Percentiles rank a stretch among this genome's conserved stretches.
Evolutionary conservation across 2,797 vertebrate species (phyloP).

Genomic region (Selene dorsalis): DNA sequence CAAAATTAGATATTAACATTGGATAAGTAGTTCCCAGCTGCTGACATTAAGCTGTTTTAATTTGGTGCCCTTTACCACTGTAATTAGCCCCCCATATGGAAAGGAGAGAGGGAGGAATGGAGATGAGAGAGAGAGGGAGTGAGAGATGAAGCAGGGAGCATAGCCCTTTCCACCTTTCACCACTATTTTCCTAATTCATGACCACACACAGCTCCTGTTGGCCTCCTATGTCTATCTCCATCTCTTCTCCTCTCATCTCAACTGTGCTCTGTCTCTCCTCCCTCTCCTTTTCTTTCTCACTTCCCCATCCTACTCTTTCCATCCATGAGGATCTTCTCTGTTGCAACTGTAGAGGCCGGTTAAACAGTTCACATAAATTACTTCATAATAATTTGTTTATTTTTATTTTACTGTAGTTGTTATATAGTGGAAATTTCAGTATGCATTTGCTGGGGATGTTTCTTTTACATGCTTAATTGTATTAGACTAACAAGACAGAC

Average conservation of each 20-base stretch:
- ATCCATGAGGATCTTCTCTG: constrained; percentile 33
- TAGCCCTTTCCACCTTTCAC: constrained; percentile 57
- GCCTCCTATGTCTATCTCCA: constrained; percentile 40
- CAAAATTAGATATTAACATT: constrained; percentile 62
- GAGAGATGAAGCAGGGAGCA: constrained; percentile 37
- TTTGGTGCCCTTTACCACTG: constrained; percentile 85
- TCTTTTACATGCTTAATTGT: not conserved
- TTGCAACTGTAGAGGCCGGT: constrained; percentile 51
- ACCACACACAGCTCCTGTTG: constrained; percentile 71
- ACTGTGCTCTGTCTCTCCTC: constrained; percentile 26
- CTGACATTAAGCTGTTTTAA: constrained; percentile 86
- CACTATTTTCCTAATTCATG: constrained; percentile 73
- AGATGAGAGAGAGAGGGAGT: constrained; percentile 36
- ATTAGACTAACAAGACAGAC: not conserved
- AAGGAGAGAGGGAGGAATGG: constrained; percentile 32
- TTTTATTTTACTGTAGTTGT: not conserved
- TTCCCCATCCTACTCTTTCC: constrained; percentile 26
- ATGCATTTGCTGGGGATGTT: not conserved
- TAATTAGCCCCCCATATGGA: constrained; percentile 81
- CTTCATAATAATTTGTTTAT: constrained; percentile 16
- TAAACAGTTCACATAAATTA: constrained; percentile 33
- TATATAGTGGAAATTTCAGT: not conserved
- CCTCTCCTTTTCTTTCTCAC: constrained; percentile 31
- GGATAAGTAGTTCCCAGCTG: constrained; percentile 80
- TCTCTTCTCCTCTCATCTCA: constrained; percentile 43